phyloP scores from a whole-genome alignment of 1,140 invertebrate genomes.

The Drosophila funebris region DNA sequence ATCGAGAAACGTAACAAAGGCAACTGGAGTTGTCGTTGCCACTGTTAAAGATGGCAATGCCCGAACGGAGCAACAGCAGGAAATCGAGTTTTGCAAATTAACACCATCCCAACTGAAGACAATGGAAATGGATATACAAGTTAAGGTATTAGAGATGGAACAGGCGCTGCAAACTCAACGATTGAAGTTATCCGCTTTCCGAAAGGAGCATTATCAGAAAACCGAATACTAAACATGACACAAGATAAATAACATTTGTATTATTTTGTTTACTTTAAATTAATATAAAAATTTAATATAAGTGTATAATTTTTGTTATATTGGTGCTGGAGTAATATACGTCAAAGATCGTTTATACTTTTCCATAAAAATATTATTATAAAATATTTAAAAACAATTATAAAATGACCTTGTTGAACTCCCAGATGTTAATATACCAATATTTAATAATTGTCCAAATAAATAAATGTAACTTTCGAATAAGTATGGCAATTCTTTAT shows the following conservation, averaged over 20 bases:
- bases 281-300: conserved; percentile 12
- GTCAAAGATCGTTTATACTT: conserved; percentile 4
- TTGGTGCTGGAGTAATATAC: conserved; percentile 5
- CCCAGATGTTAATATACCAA: conserved; percentile 6
- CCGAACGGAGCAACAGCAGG: conserved; percentile 94
- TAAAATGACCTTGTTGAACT: conserved; percentile 8
- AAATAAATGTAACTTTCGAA: conserved; percentile 4
- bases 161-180: conserved; percentile 95
- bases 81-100: conserved; percentile 94
- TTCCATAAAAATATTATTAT: conserved; percentile 6
- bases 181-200: conserved; percentile 90
- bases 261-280: conserved; percentile 18
- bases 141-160: conserved; percentile 96
- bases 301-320: conserved; percentile 12
- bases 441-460: conserved; percentile 7
- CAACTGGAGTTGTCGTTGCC: conserved; percentile 96
- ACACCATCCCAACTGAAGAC: conserved; percentile 97
- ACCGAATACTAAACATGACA: conserved; percentile 68
- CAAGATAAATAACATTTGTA: conserved; percentile 8
- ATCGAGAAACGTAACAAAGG: conserved; percentile 93
- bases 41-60: conserved; percentile 95
- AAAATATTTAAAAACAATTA: conserved; percentile 6
- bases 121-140: conserved; percentile 97
- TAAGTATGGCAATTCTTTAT: background rate
- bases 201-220: conserved; percentile 93